Evolutionary conservation across 2,113 vertebrate genomes (phyloP), one percentile per base, ranked within the genome.

Genomic region (Cyphomyrus plagiostoma): DNA sequence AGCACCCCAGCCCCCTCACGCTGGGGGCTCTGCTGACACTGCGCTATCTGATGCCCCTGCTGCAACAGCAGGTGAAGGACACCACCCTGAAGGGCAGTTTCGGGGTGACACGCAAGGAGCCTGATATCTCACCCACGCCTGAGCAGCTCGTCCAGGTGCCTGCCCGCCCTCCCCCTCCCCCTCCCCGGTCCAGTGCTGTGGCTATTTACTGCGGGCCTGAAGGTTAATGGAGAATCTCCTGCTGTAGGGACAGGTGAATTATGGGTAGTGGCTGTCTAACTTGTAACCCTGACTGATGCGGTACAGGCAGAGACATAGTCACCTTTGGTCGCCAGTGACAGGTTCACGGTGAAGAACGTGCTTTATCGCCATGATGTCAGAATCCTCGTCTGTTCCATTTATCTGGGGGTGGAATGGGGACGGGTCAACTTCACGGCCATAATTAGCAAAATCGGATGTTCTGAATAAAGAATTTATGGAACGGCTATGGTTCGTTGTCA

Each of bases 41-140:
- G 26, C 96, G 98, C 50, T 99, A 98, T 93, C 93, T 99, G 91
- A 97, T 98, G 94, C 98, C 98, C 82, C 95, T 98, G 91, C 95
- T 99, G 88, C 98, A 99, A 95, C 98, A 98, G 92, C 97, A 99
- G 91, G 97, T 97, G 85, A 97, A 97, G 93, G 98, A 98, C 93
- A 97, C 95, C 52, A 98, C 98, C 92, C 95, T 99, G 90, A 99
- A 99, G 93, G 98, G 98, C 93, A 99, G 98, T 94, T 99, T 99
- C 48, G 98, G 98, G 0, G 97, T 99, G 89, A 99, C 97, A 26
- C 95, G 95, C 90, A 99, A 99, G 90, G 98, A 99, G 93, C 95
- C 97, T 0, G 98, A 99, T 83, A 94, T 99, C 62, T 97, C 97
- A 23, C 98, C 98, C 46, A 97, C 98, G 35, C 94, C 96, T 1